A percentile compares a stretch with the other conserved stretches of the same genome.
Evolutionary conservation across 1,140 invertebrate genomes (phyloP).

Genomic region (Saccostrea cuccullata): DNA sequence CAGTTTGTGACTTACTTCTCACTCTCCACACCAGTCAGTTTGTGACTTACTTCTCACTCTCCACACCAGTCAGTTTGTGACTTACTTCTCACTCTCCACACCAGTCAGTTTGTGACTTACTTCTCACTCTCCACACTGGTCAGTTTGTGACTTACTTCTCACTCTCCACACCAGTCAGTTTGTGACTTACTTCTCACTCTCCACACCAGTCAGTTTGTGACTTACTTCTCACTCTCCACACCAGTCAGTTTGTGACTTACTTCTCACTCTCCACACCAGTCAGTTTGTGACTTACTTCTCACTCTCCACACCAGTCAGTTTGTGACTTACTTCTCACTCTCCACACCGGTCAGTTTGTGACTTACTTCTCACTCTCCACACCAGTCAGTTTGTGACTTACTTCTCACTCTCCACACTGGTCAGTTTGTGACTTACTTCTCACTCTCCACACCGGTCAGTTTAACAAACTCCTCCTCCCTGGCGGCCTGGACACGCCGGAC

Average conservation of each 20-base stretch:
- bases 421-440: constrained; percentile 73
- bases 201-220: no score
- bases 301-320: neutral
- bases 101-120: constrained; percentile 61
- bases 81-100: no score
- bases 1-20: constrained; percentile 73
- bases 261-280: constrained; percentile 73
- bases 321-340: constrained; percentile 76
- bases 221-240: no score
- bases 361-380: constrained; percentile 77
- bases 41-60: constrained; percentile 76
- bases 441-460: constrained; percentile 72
- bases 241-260: constrained; percentile 60
- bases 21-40: constrained; percentile 59
- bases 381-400: no score
- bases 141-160: no score
- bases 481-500: constrained; percentile 72
- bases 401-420: neutral
- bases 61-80: constrained; percentile 38
- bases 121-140: no score
- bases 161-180: no score
- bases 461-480: constrained; percentile 77
- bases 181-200: no score
- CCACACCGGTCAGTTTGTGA: neutral
- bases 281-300: no score